phyloP scores from a whole-genome alignment of 2,797 vertebrate genomes.

The Coracias cyanogaster region DNA sequence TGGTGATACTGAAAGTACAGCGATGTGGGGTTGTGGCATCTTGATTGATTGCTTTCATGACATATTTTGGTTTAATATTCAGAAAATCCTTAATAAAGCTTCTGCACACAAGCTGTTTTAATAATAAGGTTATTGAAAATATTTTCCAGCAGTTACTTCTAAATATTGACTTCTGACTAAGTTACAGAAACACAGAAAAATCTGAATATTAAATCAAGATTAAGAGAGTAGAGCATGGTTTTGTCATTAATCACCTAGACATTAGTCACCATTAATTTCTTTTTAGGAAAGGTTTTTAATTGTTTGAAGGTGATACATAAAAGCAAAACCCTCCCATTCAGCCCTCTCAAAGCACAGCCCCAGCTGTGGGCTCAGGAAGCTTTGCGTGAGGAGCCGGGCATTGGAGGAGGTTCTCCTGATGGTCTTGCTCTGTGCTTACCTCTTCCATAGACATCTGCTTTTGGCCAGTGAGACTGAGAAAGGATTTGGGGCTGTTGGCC shows the following conservation, averaged over 20 bases:
- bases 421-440: neutral
- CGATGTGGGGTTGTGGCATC: constrained; percentile 18
- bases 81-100: constrained; percentile 67
- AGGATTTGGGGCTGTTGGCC: neutral
- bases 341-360: neutral
- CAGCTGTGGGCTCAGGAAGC: neutral
- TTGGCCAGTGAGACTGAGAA: neutral
- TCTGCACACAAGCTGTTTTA: constrained; percentile 64
- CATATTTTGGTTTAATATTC: constrained; percentile 64
- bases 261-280: neutral
- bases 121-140: constrained; percentile 72
- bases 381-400: fast-evolving
- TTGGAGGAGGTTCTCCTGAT: neutral
- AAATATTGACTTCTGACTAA: constrained; percentile 47
- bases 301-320: neutral
- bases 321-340: neutral
- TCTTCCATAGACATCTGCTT: neutral
- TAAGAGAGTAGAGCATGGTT: neutral
- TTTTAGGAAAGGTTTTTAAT: neutral
- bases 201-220: constrained; percentile 5
- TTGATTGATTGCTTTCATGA: constrained; percentile 70
- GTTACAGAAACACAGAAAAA: neutral
- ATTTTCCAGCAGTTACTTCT: constrained; percentile 68
- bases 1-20: constrained; percentile 49
- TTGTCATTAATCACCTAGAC: neutral